Evolutionary conservation across 2,888 invertebrate genomes (phyloP), one percentile per base, ranked within the genome.

Genomic region (Ligdia adustata): DNA sequence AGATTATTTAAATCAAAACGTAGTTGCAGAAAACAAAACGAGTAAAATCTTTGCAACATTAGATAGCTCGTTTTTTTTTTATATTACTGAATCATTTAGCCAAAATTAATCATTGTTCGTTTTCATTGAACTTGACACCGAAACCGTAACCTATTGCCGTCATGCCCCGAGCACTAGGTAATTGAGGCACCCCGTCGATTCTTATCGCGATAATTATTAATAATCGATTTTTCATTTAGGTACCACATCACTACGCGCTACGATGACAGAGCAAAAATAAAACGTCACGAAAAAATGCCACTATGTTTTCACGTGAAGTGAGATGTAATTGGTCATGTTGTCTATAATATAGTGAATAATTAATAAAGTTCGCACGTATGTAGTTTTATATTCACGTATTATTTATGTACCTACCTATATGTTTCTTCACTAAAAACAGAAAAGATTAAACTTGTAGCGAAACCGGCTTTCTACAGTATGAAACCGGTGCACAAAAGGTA

Each of bases 171-270:
- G 64, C 70, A 62, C 60, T 68, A 62, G 64, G 72, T 67, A 68
- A 73, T 72, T 62, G 57, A 64, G 68, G 56, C 72, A 44, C 72
- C 74, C 76, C 67, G 73, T 60, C 44, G 75, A 62, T 63, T 51
- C 55, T 59, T 60, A 64, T 66, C 67, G 61, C 67, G 64, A 64
- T 65, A 69, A 67, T 70, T 69, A 68, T 63, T 66, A 69, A 69
- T 72, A 68, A 75, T 71, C 73, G 68, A 76, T 76, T 61, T 63
- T 54, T 66, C 63, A 66, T 66, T 60, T 58, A 53, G 45, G 47
- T 60, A 40, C 28, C 22, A 64, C 64, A 65, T 66, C 62, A 64
- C 67, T 66, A 64, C 65, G 57, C 50, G 54, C 35, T 51, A 26
- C 55, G 64, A 61, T 65, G 71, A 69, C 65, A 67, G 56, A 51